Conservation (phyloP, 1,140 invertebrate genomes). For the Drosophila nebulosa region DNA sequence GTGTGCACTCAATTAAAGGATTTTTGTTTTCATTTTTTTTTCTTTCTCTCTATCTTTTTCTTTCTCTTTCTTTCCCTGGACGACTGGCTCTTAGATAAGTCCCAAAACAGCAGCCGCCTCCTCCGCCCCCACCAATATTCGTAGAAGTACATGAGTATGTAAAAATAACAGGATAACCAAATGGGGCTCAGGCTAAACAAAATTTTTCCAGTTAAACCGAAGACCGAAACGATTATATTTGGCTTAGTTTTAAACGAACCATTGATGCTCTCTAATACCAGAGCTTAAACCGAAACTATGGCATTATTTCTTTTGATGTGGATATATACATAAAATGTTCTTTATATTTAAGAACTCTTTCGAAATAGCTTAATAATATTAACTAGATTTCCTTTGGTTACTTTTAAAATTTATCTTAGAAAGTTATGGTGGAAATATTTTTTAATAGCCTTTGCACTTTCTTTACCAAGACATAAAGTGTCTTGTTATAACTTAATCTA, state of each 20-base stretch:
- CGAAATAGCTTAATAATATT: too few species aligned
- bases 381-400: too few species aligned
- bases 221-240: background rate
- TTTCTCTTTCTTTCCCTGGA: background rate
- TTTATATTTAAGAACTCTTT: too few species aligned
- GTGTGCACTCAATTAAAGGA: slow-evolving; percentile 78
- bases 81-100: slow-evolving; percentile 39
- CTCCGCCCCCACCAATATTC: background rate
- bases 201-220: background rate
- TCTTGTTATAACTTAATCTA: too few species aligned
- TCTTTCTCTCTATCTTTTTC: slow-evolving; percentile 1
- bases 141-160: slow-evolving; percentile 10
- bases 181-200: background rate
- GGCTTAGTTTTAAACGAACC: background rate
- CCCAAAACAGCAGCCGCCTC: background rate
- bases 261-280: background rate
- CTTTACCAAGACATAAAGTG: too few species aligned
- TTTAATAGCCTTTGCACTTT: too few species aligned
- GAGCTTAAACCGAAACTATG: background rate
- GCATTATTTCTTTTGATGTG: background rate
- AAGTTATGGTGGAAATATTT: too few species aligned
- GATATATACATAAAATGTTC: too few species aligned
- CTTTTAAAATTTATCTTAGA: too few species aligned
- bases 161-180: slow-evolving; percentile 19
- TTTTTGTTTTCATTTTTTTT: slow-evolving; percentile 21